Conservation (phyloP, 2,888 invertebrate genomes). For the Trachelus troglodyta region DNA sequence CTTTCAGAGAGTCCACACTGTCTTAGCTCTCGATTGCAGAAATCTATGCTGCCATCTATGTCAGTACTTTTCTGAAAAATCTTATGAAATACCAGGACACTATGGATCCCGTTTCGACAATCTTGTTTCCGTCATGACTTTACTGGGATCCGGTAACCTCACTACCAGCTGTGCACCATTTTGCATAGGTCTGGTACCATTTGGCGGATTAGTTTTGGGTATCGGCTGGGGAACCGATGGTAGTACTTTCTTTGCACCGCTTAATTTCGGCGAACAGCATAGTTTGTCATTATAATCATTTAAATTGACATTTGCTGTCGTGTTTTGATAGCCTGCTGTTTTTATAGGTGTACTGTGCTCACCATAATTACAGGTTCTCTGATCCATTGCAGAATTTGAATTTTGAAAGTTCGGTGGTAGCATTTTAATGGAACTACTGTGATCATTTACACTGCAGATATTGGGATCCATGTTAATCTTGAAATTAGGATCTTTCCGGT, state of each 20-base stretch:
- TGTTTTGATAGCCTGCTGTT: conserved; percentile 37
- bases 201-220: conserved; percentile 36
- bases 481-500: conserved; percentile 37
- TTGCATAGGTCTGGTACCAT: conserved; percentile 53
- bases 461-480: conserved; percentile 28
- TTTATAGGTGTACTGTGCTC: conserved; percentile 45
- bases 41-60: conserved; percentile 1
- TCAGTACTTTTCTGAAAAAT: conserved; percentile 9
- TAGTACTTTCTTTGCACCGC: conserved; percentile 57
- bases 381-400: conserved; percentile 34
- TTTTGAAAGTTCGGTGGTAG: conserved; percentile 36
- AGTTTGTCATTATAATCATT: conserved; percentile 52
- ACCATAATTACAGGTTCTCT: conserved; percentile 39
- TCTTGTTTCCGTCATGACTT: conserved; percentile 58
- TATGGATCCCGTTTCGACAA: conserved; percentile 51
- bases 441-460: conserved; percentile 46
- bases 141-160: conserved; percentile 61
- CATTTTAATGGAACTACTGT: conserved; percentile 46
- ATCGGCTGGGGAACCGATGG: conserved; percentile 39
- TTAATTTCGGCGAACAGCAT: conserved; percentile 58
- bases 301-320: conserved; percentile 40
- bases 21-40: not conserved
- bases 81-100: not conserved
- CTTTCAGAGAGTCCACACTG: not conserved
- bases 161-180: conserved; percentile 63